A percentile compares a stretch with the other conserved stretches of the same genome.
These are phyloP conservation scores for Camponotus floridanus DNA, from an alignment of 1,140 invertebrate genomes.

Conservation along the genomic window DNA sequence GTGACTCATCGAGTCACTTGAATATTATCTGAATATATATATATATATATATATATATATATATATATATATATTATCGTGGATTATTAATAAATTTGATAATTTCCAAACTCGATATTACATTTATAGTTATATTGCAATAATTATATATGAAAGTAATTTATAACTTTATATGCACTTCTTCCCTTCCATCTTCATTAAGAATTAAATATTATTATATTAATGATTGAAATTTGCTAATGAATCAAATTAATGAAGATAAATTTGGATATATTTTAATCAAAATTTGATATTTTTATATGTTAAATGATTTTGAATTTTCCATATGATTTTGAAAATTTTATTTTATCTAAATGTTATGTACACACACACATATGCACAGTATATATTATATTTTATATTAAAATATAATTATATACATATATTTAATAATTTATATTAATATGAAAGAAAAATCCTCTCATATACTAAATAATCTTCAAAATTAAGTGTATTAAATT, in stretches of 20 bases:
- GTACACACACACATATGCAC: background rate
- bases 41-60: background rate
- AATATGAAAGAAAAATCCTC: conserved; percentile 31
- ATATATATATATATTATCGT: background rate
- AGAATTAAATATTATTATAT: conserved; percentile 13
- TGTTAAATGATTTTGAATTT: too few species aligned
- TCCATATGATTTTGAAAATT: background rate
- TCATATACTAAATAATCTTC: conserved; percentile 25
- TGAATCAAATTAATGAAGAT: background rate
- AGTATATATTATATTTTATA: background rate
- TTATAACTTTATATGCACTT: background rate
- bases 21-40: background rate
- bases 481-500: conserved; percentile 43
- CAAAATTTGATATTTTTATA: background rate
- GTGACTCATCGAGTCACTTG: background rate
- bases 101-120: background rate
- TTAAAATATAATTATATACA: conserved; percentile 4
- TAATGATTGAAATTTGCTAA: conserved; percentile 28
- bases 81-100: background rate
- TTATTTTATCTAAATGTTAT: background rate
- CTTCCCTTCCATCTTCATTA: background rate
- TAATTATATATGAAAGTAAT: conserved; percentile 21
- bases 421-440: conserved; percentile 19
- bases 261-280: background rate
- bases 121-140: conserved; percentile 1